Percentiles rank a stretch among this genome's conserved stretches.
Evolutionary conservation across 2,888 invertebrate species (phyloP).

Genomic region (Uloborus plumipes): DNA sequence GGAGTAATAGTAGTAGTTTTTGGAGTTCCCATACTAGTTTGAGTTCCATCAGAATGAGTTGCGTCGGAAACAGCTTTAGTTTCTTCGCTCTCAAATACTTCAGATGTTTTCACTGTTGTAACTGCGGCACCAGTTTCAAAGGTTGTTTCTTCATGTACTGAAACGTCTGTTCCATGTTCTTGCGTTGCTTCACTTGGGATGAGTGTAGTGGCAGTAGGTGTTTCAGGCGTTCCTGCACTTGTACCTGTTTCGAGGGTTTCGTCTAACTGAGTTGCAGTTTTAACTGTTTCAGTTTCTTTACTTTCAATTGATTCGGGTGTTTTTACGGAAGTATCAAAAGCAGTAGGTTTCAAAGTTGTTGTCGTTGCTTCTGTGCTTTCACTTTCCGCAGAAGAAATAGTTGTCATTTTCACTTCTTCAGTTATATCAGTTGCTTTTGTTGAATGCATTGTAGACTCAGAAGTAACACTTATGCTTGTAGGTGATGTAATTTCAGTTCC

Average conservation of each 20-base stretch:
- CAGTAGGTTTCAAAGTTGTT: neutral
- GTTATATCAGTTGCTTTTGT: neutral
- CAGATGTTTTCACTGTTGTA: neutral
- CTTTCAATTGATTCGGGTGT: neutral
- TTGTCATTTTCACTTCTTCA: neutral
- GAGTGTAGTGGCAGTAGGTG: conserved; percentile 12
- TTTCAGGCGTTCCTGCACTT: neutral
- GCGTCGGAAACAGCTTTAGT: neutral
- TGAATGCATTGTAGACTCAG: neutral
- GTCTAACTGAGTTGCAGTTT: neutral
- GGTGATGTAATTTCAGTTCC: neutral
- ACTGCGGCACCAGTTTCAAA: neutral
- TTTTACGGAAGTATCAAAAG: neutral
- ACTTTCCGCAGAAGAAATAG: neutral
- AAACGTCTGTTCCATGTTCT: neutral
- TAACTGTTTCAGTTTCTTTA: conserved; percentile 1
- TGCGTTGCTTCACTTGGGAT: neutral
- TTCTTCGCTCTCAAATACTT: neutral
- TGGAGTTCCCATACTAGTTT: neutral
- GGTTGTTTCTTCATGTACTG: neutral
- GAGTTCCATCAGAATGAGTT: too few relatives aligned
- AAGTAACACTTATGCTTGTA: neutral
- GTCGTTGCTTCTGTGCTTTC: neutral
- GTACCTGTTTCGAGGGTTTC: neutral
- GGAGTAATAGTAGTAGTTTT: neutral